These are phyloP conservation scores for Acromyrmex echinatior DNA, from an alignment of 1,140 invertebrate species.

Conservation along the genomic window DNA sequence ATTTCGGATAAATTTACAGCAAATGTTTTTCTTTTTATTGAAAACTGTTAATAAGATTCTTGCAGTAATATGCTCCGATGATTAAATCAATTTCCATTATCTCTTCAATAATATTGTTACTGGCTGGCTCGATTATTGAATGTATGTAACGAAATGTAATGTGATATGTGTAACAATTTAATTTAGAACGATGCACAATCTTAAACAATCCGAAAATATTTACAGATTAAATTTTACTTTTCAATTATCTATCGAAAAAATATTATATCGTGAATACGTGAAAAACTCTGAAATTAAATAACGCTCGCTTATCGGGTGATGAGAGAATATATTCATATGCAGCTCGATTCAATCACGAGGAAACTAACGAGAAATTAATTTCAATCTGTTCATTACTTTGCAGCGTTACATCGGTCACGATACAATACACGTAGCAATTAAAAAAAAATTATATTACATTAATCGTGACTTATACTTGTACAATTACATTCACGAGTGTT, in stretches of 20 bases:
- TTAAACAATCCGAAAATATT: not conserved
- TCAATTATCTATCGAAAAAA: not conserved
- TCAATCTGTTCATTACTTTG: not conserved
- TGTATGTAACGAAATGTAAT: not conserved
- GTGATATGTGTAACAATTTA: not conserved
- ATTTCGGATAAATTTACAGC: not conserved
- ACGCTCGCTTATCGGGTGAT: not conserved
- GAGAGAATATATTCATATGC: not conserved
- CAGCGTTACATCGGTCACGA: not conserved
- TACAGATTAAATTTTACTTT: not conserved
- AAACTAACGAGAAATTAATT: not conserved
- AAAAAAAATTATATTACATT: not conserved
- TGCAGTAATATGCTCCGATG: not conserved
- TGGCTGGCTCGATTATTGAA: not conserved
- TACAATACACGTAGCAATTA: not conserved
- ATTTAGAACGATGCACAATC: not conserved
- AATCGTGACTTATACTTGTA: not conserved
- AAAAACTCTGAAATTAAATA: constrained; percentile 11
- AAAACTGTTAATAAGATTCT: constrained; percentile 10
- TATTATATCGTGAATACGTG: not conserved
- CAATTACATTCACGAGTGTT: not conserved
- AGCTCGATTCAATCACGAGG: not conserved
- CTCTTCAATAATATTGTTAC: not conserved
- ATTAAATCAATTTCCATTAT: constrained; percentile 3
- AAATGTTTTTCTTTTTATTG: constrained; percentile 8